These are phyloP conservation scores for Falco peregrinus DNA, from an alignment of 2,797 vertebrate genomes.

Conservation along the genomic window DNA sequence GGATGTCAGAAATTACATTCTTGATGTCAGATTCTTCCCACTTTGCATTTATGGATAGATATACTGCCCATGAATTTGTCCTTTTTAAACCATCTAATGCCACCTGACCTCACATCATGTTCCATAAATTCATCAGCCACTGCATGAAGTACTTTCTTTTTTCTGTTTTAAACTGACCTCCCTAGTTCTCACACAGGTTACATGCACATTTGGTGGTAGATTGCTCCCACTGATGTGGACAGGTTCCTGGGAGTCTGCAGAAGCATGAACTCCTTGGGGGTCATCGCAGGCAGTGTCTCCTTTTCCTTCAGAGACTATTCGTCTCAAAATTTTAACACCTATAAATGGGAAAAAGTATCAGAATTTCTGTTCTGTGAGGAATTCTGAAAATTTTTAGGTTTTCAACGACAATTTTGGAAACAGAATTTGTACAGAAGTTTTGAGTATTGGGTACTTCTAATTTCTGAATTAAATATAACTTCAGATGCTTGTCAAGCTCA, in stretches of 20 bases:
- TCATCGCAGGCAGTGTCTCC: background rate
- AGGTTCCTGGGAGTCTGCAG: background rate
- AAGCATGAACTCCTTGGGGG: background rate
- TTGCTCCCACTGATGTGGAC: background rate
- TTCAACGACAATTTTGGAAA: background rate
- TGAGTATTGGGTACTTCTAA: background rate
- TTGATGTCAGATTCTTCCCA: background rate
- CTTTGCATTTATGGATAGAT: background rate
- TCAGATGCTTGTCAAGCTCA: background rate
- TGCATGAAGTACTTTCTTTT: background rate
- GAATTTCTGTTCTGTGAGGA: background rate
- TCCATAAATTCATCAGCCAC: background rate
- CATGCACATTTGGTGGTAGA: background rate
- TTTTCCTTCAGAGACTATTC: background rate
- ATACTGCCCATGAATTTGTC: background rate
- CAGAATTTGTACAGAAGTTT: background rate
- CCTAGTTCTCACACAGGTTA: background rate
- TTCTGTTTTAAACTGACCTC: background rate
- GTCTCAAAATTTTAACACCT: background rate
- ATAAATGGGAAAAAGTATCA: background rate
- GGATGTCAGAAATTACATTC: background rate
- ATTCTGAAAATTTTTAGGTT: background rate
- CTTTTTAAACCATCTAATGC: background rate
- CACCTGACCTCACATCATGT: fast-evolving
- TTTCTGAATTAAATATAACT: background rate